Base-by-base conservation (phyloP, 2,113 vertebrate genomes). In the Sorex fumeus region DNA sequence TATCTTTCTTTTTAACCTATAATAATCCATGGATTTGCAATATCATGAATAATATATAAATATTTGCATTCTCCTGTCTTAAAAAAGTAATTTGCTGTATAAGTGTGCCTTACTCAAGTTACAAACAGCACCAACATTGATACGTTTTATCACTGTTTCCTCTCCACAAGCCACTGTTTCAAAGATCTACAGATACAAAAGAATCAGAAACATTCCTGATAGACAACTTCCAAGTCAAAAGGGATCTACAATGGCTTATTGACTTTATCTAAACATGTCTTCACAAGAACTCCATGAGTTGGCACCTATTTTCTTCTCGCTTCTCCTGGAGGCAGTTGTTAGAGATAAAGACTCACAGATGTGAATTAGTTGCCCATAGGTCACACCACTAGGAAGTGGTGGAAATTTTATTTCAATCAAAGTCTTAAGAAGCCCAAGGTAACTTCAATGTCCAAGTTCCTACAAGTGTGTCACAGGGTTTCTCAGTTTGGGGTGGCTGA, bases 1-100 rank as follows among this genome's bases (percentile, higher is more conserved):
- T 84, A 87, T 0, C 27, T 78, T 84, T 85, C 77, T 50, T 87
- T 77, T 64, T 64, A 91, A 79, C 36, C 78, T 90, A 88, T 90
- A 88, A 60, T 79, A 90, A 90, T 69, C 40, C 74, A 87, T 28
- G 40, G 32, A 81, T 84, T 91, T 75, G 8, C 5, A 70, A 87
- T 67, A 72, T 57, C 75, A 32, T 80, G 19, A 88, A 64, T 70
- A 72, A 87, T 3, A 43, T 5, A 76, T 93, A 93, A 80, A 88
- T n/a, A 86, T 67, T 19, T 88, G 6, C 43, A 85, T 72, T 83
- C 40, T 66, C 90, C 5, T 88, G 36, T 84, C 83, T 94, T 84
- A 43, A 60, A 57, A 84, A 83, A 69, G 43, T 21, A 69, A 72
- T 45, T 64, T 16, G 15, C 34, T 93, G 0, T 40, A 85, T 72